These are phyloP conservation scores for Brachymystax lenok DNA, from an alignment of 2,797 vertebrate genomes.

Conservation along the genomic window DNA sequence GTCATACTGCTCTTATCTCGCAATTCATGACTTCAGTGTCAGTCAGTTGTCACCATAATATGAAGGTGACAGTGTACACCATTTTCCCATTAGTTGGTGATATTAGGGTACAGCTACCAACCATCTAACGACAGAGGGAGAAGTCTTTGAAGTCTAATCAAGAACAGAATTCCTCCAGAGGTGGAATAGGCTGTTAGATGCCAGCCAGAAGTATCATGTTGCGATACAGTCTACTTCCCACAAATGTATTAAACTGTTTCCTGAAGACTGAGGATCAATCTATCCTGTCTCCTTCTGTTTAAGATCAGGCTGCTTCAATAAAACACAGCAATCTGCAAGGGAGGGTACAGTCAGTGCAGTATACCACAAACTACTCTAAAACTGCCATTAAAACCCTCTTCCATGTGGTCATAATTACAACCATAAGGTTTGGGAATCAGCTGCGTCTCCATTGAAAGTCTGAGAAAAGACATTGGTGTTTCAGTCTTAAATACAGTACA, in stretches of 20 bases:
- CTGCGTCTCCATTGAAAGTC: slow-evolving; percentile 31
- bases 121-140: neutral
- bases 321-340: slow-evolving; percentile 12
- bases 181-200: slow-evolving; percentile 6
- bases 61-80: neutral
- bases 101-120: slow-evolving; percentile 19
- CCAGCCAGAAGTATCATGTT: slow-evolving; percentile 21
- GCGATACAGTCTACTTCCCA: slow-evolving; percentile 23
- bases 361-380: neutral
- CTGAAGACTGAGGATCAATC: slow-evolving; percentile 45
- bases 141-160: slow-evolving; percentile 30
- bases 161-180: slow-evolving; percentile 36
- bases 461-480: neutral
- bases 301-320: slow-evolving; percentile 32
- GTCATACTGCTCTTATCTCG: neutral
- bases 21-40: neutral
- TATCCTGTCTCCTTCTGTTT: slow-evolving; percentile 16
- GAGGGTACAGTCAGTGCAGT: slow-evolving; percentile 12
- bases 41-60: neutral
- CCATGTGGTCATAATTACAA: slow-evolving; percentile 58
- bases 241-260: slow-evolving; percentile 14
- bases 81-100: neutral
- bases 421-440: slow-evolving; percentile 40
- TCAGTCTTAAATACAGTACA: neutral
- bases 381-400: slow-evolving; percentile 26